Base-by-base conservation (phyloP, 1,140 invertebrate species). In the Armadillidium nasatum region DNA sequence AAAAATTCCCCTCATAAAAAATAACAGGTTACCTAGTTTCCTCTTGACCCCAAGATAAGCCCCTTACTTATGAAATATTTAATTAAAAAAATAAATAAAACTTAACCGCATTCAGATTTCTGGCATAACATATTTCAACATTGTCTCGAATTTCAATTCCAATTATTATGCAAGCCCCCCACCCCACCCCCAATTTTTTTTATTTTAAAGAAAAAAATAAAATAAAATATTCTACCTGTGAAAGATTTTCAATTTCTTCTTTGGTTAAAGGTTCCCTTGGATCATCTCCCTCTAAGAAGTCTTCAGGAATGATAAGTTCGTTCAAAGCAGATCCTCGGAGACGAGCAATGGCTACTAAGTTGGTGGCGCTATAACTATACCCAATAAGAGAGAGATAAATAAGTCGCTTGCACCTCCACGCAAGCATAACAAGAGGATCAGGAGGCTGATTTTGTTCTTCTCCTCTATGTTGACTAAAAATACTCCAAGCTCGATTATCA, bases 381-480 rank as follows among this genome's bases (percentile, higher is more conserved):
- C 90, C 89, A 78, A 89, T 86, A 0, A 91, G 83, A 70, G 91
- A 88, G 33, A 93, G 84, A 82, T 91, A 88, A 77, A 87, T 84
- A 13, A 93, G 86, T 71, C 89, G 87, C 66, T 85, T 86, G 83
- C 91, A 93, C 72, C 88, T 87, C 92, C 92, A 93, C 11, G 91
- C 89, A 80, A 91, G 84, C 86, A 93, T 89, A 4, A 93, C 88
- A 77, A 93, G 87, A 7, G 91, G 90, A 85, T 93, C 90, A 67
- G 88, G 88, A 70, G 79, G 85, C 6, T 33, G 33, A 86, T 84
- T 84, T 79, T 83, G 82, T 81, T 78, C 77, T 79, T 83, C 85
- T 79, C 82, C 84, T 7, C 82, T 78, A 71, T 83, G 83, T 44
- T 82, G 76, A 15, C 78, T 79, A 7, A 83, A 82, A 60, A 82